These are phyloP conservation scores for Forficula auricularia DNA, from an alignment of 1,140 invertebrate species.

Conservation along the genomic window DNA sequence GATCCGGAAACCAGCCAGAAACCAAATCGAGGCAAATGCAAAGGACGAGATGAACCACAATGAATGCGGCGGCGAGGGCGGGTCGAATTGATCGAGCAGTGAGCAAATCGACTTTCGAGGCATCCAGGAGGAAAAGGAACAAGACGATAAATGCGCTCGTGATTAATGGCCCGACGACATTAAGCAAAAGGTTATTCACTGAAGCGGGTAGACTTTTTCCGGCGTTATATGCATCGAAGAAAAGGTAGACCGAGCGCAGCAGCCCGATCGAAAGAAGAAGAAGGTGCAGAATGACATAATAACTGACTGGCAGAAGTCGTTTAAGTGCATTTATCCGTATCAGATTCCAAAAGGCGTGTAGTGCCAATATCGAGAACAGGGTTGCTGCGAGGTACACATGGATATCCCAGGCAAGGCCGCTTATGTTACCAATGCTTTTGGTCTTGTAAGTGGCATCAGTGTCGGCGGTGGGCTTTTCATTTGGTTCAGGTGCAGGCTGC, in stretches of 20 bases:
- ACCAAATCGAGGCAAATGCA: constrained; percentile 65
- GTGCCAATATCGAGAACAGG: constrained; percentile 59
- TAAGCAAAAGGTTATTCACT: constrained; percentile 60
- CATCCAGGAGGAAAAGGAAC: constrained; percentile 63
- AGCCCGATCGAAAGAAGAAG: constrained; percentile 62
- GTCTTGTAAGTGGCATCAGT: background rate
- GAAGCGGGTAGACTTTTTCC: constrained; percentile 56
- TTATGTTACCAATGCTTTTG: constrained; percentile 22
- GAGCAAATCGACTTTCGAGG: constrained; percentile 32
- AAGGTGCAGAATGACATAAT: constrained; percentile 67
- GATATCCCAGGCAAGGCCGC: constrained; percentile 70
- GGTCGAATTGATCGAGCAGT: constrained; percentile 30
- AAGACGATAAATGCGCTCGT: constrained; percentile 70
- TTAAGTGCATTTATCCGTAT: constrained; percentile 62
- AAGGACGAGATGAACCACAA: constrained; percentile 56
- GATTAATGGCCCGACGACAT: constrained; percentile 64
- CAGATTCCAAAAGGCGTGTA: constrained; percentile 66
- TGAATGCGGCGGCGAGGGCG: constrained; percentile 45
- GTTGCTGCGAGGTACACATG: constrained; percentile 71
- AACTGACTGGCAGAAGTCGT: constrained; percentile 58
- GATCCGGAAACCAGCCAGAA: constrained; percentile 28
- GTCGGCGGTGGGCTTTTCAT: background rate
- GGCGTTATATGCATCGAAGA: constrained; percentile 78
- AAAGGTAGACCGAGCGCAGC: constrained; percentile 64
- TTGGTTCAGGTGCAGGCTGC: background rate